Base-by-base conservation (phyloP, 2,888 invertebrate species). In the Serrognathus titanus region DNA sequence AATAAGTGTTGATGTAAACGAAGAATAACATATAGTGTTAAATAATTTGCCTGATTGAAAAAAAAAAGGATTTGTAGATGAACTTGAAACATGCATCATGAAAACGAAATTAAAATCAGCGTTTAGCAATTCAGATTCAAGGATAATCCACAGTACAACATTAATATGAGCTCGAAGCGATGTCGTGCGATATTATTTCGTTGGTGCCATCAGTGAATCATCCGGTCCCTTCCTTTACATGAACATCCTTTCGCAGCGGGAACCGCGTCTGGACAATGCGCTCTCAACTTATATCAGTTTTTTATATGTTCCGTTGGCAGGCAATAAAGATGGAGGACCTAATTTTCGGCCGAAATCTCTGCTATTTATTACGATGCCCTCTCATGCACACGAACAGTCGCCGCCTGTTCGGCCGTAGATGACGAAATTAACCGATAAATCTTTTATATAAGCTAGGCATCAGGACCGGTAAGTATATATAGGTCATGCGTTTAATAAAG, bases 311-410 rank as follows among this genome's bases (percentile, higher is more conserved):
- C 68, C 68, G 73, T 74, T 74, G 73, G 72, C 74, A 74, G 74
- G 72, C 74, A 71, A 74, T 75, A 75, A 75, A 75, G 71, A 75
- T 71, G 71, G 69, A 74, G 73, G 71, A 73, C 74, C 75, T 75
- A 75, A 75, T 75, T 75, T 75, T 72, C 71, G 69, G 66, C 64
- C 70, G 73, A 74, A 71, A 73, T 74, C 71, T 73, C 66, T 70
- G 69, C 71, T 70, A 74, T 75, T 75, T 75, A 74, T 75, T 71
- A 70, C 53, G 48, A 48, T 48, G 11, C 38, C 49, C 38, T 49
- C 49, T 49, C 49, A 20, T 37, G 49, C 12, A 37, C 49, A 6
- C 13, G 38, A 16, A 13, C 13, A 51, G 47, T 46, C 48, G 57
- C 48, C 50, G 57, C 48, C 50, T 46, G 49, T 48, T 46, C 24